Percentiles rank a stretch among this genome's conserved stretches.
Evolutionary conservation across 2,113 vertebrate genomes (phyloP).

Genomic region (Megaceryle torquata): DNA sequence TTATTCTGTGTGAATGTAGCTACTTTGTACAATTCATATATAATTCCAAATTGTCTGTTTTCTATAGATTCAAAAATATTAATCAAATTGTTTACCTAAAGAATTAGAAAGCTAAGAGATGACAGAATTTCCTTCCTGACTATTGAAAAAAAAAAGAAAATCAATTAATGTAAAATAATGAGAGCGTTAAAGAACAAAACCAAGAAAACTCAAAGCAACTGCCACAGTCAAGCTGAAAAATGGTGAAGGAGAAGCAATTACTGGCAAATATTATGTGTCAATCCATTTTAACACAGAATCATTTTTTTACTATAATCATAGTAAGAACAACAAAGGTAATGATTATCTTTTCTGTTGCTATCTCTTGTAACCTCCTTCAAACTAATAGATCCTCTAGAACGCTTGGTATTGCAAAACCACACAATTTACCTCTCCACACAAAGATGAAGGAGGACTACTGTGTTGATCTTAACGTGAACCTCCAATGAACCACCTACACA

Average conservation of each 20-base stretch:
- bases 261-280: background rate
- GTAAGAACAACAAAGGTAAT: background rate
- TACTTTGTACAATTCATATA: background rate
- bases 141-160: background rate
- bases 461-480: background rate
- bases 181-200: background rate
- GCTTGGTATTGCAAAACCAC: background rate
- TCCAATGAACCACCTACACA: background rate
- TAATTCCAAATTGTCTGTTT: background rate
- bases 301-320: background rate
- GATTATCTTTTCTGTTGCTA: background rate
- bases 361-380: background rate
- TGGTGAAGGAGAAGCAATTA: background rate
- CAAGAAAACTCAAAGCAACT: background rate
- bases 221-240: background rate
- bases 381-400: background rate
- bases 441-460: background rate
- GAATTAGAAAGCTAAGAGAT: background rate
- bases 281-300: background rate
- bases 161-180: background rate
- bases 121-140: background rate
- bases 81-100: background rate
- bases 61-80: background rate
- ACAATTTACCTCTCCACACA: background rate
- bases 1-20: background rate